A percentile compares a stretch with the other conserved stretches of the same genome.
phyloP scores from a whole-genome alignment of 1,140 invertebrate genomes.

The Drosophila repleta region DNA sequence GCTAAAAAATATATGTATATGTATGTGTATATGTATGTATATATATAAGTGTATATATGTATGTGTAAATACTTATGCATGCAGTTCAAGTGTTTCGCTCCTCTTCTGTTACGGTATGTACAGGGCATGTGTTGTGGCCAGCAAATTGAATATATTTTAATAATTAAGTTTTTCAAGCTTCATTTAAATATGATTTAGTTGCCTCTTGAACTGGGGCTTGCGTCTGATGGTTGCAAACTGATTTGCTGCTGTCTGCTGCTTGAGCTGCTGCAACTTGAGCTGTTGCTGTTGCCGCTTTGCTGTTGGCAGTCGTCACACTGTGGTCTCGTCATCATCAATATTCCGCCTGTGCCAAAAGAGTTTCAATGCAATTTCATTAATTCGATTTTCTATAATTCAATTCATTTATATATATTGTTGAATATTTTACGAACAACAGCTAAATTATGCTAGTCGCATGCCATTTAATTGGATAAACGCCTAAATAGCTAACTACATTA shows the following conservation, averaged over 20 bases:
- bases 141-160: conserved; percentile 7
- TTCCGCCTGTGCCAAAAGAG: conserved; percentile 70
- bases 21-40: conserved; percentile 31
- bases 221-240: conserved; percentile 70
- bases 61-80: conserved; percentile 21
- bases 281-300: conserved; percentile 35
- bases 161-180: conserved; percentile 18
- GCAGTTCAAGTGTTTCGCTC: background rate
- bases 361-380: conserved; percentile 5
- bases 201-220: conserved; percentile 66
- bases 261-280: conserved; percentile 16
- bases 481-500: background rate
- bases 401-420: conserved; percentile 1
- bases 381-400: background rate
- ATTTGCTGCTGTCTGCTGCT: conserved; percentile 44
- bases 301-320: conserved; percentile 72
- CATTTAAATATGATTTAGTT: conserved; percentile 42
- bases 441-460: conserved; percentile 20
- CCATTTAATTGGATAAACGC: conserved; percentile 1
- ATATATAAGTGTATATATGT: conserved; percentile 34
- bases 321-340: conserved; percentile 84
- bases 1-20: conserved; percentile 48
- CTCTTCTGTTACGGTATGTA: conserved; percentile 20
- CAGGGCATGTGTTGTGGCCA: conserved; percentile 22
- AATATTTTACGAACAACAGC: background rate